Percentiles rank a stretch among this genome's conserved stretches.
phyloP scores from a whole-genome alignment of 2,888 invertebrate species.

The Acutogordius australiensis region DNA sequence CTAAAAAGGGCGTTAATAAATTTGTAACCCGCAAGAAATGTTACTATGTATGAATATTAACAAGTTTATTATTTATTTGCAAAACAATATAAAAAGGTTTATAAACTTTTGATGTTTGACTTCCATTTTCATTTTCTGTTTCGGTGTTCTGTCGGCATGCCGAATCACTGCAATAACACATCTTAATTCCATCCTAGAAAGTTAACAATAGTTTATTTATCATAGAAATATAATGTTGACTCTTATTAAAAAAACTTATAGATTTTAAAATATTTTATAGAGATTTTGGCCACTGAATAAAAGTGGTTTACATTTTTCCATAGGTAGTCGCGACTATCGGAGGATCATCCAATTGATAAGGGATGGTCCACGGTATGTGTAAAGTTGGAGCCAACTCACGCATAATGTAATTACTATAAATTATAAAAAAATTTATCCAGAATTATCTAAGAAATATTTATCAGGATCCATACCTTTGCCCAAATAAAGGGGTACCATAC shows the following conservation, averaged over 20 bases:
- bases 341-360: constrained; percentile 84
- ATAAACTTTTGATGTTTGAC: constrained; percentile 63
- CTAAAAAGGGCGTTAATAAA: too few relatives aligned
- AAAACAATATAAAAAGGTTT: constrained; percentile 14
- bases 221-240: too few relatives aligned
- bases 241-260: not conserved
- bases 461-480: too few relatives aligned
- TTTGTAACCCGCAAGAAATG: too few relatives aligned
- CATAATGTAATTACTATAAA: constrained; percentile 53
- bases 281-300: not conserved
- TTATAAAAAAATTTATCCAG: too few relatives aligned
- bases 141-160: constrained; percentile 91
- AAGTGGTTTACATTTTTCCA: constrained; percentile 46
- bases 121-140: constrained; percentile 99
- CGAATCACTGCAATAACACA: constrained; percentile 89
- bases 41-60: not conserved
- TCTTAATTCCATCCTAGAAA: constrained; percentile 41
- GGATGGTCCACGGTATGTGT: constrained; percentile 86
- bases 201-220: not conserved
- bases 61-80: not conserved
- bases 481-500: too few relatives aligned
- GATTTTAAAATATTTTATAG: not conserved
- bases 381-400: constrained; percentile 69
- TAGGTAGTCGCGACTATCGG: constrained; percentile 94
- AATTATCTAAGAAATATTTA: too few relatives aligned